A percentile compares a stretch with the other conserved stretches of the same genome.
Conservation (phyloP, 2,797 vertebrate species). For the Triplophysa bombifrons region DNA sequence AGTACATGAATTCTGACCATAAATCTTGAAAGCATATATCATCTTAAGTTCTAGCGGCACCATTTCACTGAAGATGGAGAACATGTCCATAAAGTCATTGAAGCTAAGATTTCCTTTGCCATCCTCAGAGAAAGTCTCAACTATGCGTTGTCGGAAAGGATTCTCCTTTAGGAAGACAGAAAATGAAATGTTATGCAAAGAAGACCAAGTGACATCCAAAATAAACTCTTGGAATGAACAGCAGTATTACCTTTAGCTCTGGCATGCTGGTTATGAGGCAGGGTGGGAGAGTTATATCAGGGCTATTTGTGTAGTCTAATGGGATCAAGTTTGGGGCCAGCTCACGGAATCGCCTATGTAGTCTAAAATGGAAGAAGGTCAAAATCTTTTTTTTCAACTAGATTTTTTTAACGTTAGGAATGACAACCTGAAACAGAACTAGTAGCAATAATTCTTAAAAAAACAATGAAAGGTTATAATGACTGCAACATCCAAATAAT, state of each 20-base stretch:
- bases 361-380: constrained; percentile 68
- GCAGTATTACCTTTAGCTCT: constrained; percentile 83
- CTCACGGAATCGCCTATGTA: constrained; percentile 88
- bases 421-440: neutral
- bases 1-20: constrained; percentile 72
- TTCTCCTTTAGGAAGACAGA: constrained; percentile 82
- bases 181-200: neutral
- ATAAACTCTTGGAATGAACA: neutral
- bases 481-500: neutral
- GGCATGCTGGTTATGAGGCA: constrained; percentile 92
- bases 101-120: constrained; percentile 93
- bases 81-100: constrained; percentile 98
- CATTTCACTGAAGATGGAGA: constrained; percentile 93
- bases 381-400: neutral
- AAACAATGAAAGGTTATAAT: neutral
- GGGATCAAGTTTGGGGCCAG: constrained; percentile 90
- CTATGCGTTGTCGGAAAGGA: constrained; percentile 90
- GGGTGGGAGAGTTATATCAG: constrained; percentile 85
- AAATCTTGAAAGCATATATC: constrained; percentile 96
- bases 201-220: too few relatives aligned
- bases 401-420: neutral
- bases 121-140: constrained; percentile 91
- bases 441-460: too few relatives aligned
- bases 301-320: constrained; percentile 88
- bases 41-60: constrained; percentile 94